Evolutionary conservation across 2,113 vertebrate genomes (phyloP).

Genomic region (Callipepla squamata): DNA sequence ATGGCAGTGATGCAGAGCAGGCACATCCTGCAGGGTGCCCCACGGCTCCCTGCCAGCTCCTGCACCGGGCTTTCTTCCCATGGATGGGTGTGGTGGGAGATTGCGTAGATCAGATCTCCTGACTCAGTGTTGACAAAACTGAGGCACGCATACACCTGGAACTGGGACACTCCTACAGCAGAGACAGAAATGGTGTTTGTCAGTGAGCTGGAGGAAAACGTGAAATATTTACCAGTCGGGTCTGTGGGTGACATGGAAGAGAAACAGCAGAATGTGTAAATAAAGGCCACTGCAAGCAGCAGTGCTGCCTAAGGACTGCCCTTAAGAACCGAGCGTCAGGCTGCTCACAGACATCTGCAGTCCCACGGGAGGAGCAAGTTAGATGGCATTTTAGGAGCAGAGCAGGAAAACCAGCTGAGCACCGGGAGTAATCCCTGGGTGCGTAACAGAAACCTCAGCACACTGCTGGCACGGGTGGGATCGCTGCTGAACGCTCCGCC

Average conservation of each 20-base stretch:
- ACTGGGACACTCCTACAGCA: not conserved
- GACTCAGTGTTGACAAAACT: slow-evolving; percentile 4
- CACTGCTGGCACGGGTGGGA: accelerated
- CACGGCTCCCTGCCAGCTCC: slow-evolving; percentile 18
- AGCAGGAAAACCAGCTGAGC: slow-evolving; percentile 2
- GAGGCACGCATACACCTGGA: not conserved
- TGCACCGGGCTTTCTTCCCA: slow-evolving; percentile 27
- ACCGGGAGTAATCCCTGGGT: not conserved
- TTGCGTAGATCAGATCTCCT: slow-evolving; percentile 16
- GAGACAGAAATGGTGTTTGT: not conserved
- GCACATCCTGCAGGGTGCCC: not conserved
- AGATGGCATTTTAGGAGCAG: not conserved
- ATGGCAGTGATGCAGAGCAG: not conserved
- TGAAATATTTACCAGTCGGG: not conserved
- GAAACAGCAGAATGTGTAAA: not conserved
- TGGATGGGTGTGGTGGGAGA: slow-evolving; percentile 15
- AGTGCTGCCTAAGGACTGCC: not conserved
- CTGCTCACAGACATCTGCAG: not conserved
- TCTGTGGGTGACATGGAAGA: not conserved
- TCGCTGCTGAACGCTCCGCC: not conserved
- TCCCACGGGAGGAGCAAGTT: not conserved
- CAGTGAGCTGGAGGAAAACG: not conserved
- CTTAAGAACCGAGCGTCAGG: not conserved
- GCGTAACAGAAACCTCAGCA: not conserved
- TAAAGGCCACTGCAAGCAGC: not conserved